phyloP scores from a whole-genome alignment of 1,140 invertebrate species.

The Pristionchus pacificus region DNA sequence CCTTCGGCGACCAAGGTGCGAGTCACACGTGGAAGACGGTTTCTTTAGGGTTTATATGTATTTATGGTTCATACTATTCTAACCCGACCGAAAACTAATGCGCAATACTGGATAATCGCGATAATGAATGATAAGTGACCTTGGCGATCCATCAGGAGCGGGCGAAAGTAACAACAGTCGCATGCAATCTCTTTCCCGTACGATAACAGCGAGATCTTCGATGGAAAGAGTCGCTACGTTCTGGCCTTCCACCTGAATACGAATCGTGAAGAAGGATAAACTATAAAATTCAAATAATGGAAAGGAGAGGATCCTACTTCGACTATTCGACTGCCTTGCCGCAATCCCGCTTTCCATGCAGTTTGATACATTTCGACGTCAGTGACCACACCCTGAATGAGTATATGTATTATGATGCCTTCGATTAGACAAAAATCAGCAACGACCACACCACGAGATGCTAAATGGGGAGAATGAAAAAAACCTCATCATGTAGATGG shows the following conservation, averaged over 20 bases:
- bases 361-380: slow-evolving; percentile 82
- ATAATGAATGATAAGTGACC: too few relatives aligned
- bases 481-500: slow-evolving; percentile 80
- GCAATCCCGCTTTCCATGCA: slow-evolving; percentile 81
- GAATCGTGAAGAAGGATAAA: too few relatives aligned
- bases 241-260: slow-evolving; percentile 73
- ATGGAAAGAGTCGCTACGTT: slow-evolving; percentile 82
- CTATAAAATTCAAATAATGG: background rate
- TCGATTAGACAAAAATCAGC: background rate
- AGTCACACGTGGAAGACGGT: too few relatives aligned
- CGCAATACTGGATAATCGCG: too few relatives aligned
- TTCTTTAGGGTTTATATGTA: too few relatives aligned
- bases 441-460: too few relatives aligned
- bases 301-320: slow-evolving; percentile 63
- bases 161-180: slow-evolving; percentile 79
- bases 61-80: too few relatives aligned
- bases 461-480: too few relatives aligned
- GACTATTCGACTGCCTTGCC: slow-evolving; percentile 81
- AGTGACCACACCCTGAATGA: slow-evolving; percentile 77
- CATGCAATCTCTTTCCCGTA: slow-evolving; percentile 81
- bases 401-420: too few relatives aligned
- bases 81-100: too few relatives aligned
- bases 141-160: slow-evolving; percentile 67
- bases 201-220: slow-evolving; percentile 86
- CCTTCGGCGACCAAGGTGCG: too few relatives aligned